Base-by-base conservation (phyloP, 2,888 invertebrate species). In the Drosophila greeni region DNA sequence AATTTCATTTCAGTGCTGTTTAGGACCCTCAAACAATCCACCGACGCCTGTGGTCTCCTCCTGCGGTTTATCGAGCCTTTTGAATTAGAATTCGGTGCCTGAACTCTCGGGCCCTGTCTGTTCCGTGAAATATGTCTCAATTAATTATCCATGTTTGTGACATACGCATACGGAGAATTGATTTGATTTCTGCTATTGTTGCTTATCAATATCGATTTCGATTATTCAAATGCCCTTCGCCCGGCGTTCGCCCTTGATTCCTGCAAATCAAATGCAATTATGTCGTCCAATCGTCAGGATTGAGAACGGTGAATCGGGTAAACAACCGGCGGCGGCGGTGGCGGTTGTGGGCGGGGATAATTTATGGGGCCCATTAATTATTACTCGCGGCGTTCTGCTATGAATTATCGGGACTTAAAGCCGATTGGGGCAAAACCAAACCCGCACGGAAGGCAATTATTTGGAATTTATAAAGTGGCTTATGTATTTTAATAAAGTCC, bases 81-180 rank as follows among this genome's bases (percentile, higher is more conserved):
- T 47, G 54, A 39, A 26, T 34, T 43, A n/a, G 37, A 29, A 12
- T 45, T 53, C 29, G 36, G 49, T 31, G 62, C 54, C 39, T 37
- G 43, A 45, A 33, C 54, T 48, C 66, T 42, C 54, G 54, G 58
- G 40, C 64, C 61, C 58, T 66, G 58, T 62, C 52, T 62, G 40
- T 36, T 37, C 55, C 49, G 51, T 68, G 75, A 74, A 69, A 78
- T 81, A 75, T 78, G 62, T 70, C 82, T 78, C 67, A 75, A 84
- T 84, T 84, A 80, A 75, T 72, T 76, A 84, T 72, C 39, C 47
- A 69, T 67, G 69, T 67, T 73, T 66, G 64, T 62, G 61, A 49
- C 69, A 62, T 48, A 55, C 52, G 48, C 66, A 43, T 34, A 57
- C 54, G 42, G 52, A 43, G 52, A 72, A 68, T 72, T 72, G 68